Base-by-base conservation (phyloP, 2,797 vertebrate species). In the Craterocephalus amniculus region DNA sequence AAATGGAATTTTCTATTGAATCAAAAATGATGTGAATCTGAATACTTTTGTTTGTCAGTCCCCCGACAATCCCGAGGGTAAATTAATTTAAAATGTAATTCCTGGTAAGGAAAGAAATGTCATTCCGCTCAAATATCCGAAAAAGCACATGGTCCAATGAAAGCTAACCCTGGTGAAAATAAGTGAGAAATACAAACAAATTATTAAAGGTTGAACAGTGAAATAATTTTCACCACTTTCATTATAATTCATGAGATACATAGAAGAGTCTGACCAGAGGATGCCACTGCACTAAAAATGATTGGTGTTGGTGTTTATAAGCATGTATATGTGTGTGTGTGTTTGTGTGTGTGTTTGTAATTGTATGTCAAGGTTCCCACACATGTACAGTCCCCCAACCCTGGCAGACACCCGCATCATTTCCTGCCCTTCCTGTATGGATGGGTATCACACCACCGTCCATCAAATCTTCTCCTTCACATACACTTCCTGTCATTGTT, bases 401-500 rank as follows among this genome's bases (percentile, higher is more conserved):
- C 83, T 74, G 67, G 74, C 80, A 83, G 76, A 69, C 67, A 58
- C 72, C 69, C 0, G 74, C 88, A 83, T 87, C 77, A 85, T 91
- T 89, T 86, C 71, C 69, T 86, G 88, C 86, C 88, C 89, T 89
- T 92, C 90, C 84, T 78, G 77, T 88, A 88, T 85, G 72, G 87
- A 93, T 91, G 87, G 89, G 78, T 89, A 89, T 89, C 86, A 83
- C 71, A 56, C 76, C 59, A 63, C 78, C 81, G 86, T 89, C 88
- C 82, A 89, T 92, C 92, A 92, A 90, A 89, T 83, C 81, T 63
- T 90, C 85, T 85, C 87, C 85, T 87, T 90, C 87, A 81, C 80
- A 89, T 86, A 88, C 87, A 92, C 88, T 92, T 90, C 87, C 89
- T 88, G 89, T 94, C 92, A 93, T 92, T 91, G 92, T 93, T 92